Evolutionary conservation across 1,140 invertebrate genomes (phyloP).

Genomic region (Sycophila sp.): DNA sequence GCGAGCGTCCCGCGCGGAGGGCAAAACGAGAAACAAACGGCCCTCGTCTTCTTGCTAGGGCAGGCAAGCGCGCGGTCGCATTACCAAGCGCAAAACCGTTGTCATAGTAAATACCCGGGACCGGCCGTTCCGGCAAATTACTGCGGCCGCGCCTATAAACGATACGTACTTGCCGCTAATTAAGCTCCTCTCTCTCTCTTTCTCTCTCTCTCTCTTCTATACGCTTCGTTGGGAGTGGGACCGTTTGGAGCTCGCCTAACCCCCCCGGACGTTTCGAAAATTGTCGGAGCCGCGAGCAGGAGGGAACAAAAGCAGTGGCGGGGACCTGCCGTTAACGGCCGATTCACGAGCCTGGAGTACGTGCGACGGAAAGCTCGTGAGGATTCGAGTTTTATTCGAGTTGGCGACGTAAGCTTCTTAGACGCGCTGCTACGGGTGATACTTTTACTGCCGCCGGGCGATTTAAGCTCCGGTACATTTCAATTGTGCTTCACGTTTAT

Average conservation of each 20-base stretch:
- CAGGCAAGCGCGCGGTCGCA: slow-evolving; percentile 42
- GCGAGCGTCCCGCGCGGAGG: neutral
- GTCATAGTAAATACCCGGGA: slow-evolving; percentile 50
- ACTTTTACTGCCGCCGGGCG: too few relatives aligned
- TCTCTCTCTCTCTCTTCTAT: too few relatives aligned
- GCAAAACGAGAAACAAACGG: slow-evolving; percentile 31
- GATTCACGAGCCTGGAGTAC: neutral
- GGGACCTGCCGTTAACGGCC: neutral
- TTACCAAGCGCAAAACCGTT: slow-evolving; percentile 50
- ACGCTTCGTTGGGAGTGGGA: too few relatives aligned
- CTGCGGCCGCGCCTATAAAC: slow-evolving; percentile 43
- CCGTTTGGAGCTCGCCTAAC: too few relatives aligned
- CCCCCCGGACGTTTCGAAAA: neutral
- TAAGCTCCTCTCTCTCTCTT: slow-evolving; percentile 3
- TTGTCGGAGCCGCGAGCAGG: neutral
- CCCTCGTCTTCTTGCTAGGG: slow-evolving; percentile 45
- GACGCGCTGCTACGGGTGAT: too few relatives aligned
- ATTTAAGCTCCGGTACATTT: too few relatives aligned
- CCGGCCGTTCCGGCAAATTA: slow-evolving; percentile 46
- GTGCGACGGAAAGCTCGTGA: too few relatives aligned
- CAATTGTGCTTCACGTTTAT: too few relatives aligned
- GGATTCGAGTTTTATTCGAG: too few relatives aligned
- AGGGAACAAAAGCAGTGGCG: slow-evolving; percentile 10
- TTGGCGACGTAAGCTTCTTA: too few relatives aligned
- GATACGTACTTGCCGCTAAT: slow-evolving; percentile 43